Percentiles rank a stretch among this genome's conserved stretches.
These are phyloP conservation scores for Hedychridium roseum DNA, from an alignment of 2,888 invertebrate species.

Conservation along the genomic window DNA sequence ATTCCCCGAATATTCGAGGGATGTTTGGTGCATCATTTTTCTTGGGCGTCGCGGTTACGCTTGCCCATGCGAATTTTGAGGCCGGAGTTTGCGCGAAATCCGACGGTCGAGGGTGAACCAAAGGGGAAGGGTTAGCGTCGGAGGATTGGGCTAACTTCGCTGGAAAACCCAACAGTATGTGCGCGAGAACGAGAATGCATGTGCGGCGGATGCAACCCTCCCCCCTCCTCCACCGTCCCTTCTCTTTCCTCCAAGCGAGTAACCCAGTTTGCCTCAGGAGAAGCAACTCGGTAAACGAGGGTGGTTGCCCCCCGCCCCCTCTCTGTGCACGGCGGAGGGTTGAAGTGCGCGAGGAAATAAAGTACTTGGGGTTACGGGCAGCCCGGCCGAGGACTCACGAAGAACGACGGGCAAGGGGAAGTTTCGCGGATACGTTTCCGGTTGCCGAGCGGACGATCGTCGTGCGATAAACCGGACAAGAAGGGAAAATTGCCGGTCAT, in stretches of 20 bases:
- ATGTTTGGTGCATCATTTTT: too few species aligned
- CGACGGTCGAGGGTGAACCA: background rate
- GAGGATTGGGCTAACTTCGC: slow-evolving; percentile 14
- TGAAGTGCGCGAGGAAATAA: slow-evolving; percentile 3
- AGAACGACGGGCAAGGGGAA: too few species aligned
- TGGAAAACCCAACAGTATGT: slow-evolving; percentile 13
- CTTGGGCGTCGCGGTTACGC: too few species aligned
- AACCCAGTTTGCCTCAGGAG: slow-evolving; percentile 33
- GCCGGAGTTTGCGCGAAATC: slow-evolving; percentile 8
- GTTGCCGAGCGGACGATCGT: too few species aligned
- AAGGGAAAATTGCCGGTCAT: too few species aligned
- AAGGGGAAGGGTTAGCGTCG: slow-evolving; percentile 14
- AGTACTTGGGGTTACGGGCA: slow-evolving; percentile 4
- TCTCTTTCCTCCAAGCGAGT: slow-evolving; percentile 29
- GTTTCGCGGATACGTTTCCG: too few species aligned
- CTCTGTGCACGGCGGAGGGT: too few species aligned
- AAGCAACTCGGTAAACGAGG: slow-evolving; percentile 10
- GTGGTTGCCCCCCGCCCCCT: too few species aligned
- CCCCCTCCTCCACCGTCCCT: too few species aligned
- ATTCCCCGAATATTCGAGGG: too few species aligned
- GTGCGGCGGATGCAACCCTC: slow-evolving; percentile 21
- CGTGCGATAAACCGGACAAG: too few species aligned
- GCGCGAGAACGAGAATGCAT: slow-evolving; percentile 7
- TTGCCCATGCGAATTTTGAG: too few species aligned
- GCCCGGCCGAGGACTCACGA: background rate